A percentile compares a stretch with the other conserved stretches of the same genome.
Evolutionary conservation across 2,888 invertebrate species (phyloP).

Genomic region (Cantharis rufa): DNA sequence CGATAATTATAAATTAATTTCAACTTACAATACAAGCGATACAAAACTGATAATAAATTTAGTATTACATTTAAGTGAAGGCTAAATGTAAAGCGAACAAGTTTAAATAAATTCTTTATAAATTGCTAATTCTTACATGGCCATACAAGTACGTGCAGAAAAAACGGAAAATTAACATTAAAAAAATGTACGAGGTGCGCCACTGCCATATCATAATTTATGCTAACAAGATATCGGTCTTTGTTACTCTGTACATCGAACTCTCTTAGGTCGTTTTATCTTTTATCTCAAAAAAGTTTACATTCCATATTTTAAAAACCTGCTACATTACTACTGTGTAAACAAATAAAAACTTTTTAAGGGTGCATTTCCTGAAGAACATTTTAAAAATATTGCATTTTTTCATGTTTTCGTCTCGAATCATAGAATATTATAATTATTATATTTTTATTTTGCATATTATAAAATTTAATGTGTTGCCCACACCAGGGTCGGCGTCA

Average conservation of each 20-base stretch:
- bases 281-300: constrained; percentile 42
- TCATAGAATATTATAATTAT: too few species aligned
- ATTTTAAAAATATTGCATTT: background rate
- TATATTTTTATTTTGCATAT: too few species aligned
- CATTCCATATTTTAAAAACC: background rate
- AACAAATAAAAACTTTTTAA: background rate
- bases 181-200: constrained; percentile 27
- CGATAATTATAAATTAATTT: too few species aligned
- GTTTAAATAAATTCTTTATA: background rate
- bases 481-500: too few species aligned
- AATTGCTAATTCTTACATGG: background rate
- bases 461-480: too few species aligned
- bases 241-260: constrained; percentile 37
- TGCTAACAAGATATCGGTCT: constrained; percentile 50
- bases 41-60: background rate
- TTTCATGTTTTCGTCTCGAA: too few species aligned
- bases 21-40: too few species aligned
- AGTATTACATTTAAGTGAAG: background rate
- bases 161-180: background rate
- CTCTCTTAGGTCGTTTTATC: constrained; percentile 48
- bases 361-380: background rate
- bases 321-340: background rate
- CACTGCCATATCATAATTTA: constrained; percentile 47
- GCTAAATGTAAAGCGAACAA: background rate
- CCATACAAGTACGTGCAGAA: background rate